Conservation (phyloP, 1,140 invertebrate species). For the Drosophila dunni region DNA sequence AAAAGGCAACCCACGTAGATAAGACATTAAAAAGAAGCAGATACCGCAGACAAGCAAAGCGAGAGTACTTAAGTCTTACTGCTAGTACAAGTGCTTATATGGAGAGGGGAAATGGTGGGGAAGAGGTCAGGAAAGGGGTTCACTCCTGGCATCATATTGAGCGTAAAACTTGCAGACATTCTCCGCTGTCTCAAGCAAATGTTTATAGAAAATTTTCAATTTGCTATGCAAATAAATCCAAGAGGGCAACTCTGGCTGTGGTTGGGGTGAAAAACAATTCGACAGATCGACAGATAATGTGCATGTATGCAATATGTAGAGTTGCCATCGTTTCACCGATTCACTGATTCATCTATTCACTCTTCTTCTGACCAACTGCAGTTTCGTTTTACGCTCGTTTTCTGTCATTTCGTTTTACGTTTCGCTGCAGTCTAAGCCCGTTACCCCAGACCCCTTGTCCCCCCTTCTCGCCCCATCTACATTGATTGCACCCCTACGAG, state of each 20-base stretch:
- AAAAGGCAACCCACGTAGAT: conserved; percentile 65
- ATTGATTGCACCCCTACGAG: conserved; percentile 25
- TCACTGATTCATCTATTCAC: background rate
- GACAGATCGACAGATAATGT: conserved; percentile 24
- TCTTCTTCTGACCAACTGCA: conserved; percentile 37
- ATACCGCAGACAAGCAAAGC: conserved; percentile 39
- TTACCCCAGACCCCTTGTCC: background rate
- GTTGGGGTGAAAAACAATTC: too few relatives aligned
- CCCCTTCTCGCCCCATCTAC: background rate
- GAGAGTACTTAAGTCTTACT: conserved; percentile 22
- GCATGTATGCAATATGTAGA: conserved; percentile 11
- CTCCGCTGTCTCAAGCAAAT: conserved; percentile 24
- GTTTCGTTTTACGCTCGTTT: conserved; percentile 48
- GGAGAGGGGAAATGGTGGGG: background rate
- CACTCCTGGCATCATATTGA: conserved; percentile 12
- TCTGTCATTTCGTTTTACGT: conserved; percentile 51
- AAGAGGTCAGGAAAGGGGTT: conserved; percentile 15
- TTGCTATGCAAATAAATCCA: conserved; percentile 70
- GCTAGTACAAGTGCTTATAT: conserved; percentile 6
- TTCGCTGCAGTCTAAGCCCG: conserved; percentile 49
- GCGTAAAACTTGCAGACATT: conserved; percentile 21
- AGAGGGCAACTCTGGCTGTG: background rate
- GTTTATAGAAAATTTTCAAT: conserved; percentile 62
- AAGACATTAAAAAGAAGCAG: conserved; percentile 71
- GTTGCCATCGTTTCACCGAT: too few relatives aligned